These are phyloP conservation scores for Drosophila simulans DNA, from an alignment of 1,140 invertebrate genomes.

Conservation along the genomic window DNA sequence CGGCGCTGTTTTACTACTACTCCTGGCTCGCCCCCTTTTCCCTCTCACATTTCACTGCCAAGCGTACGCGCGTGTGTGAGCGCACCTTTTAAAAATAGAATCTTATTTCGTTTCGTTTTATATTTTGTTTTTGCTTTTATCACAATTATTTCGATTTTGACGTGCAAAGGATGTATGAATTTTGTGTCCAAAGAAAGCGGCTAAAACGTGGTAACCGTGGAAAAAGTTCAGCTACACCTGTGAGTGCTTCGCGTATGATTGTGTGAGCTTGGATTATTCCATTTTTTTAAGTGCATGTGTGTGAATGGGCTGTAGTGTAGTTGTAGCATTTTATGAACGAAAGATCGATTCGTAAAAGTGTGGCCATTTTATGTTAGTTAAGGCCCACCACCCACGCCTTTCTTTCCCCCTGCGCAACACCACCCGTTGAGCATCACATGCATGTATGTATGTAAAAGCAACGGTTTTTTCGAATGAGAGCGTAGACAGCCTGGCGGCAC, in stretches of 20 bases:
- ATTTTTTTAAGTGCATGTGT: constrained; percentile 35
- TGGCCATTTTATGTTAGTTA: constrained; percentile 45
- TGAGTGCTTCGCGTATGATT: constrained; percentile 13
- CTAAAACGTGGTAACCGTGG: constrained; percentile 44
- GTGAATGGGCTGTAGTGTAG: constrained; percentile 55
- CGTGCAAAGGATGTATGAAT: constrained; percentile 35
- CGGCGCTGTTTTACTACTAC: constrained; percentile 62
- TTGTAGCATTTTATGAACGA: constrained; percentile 61
- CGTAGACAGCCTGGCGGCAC: constrained; percentile 72
- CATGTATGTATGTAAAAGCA: constrained; percentile 24
- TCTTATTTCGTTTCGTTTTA: constrained; percentile 60
- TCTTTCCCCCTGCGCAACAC: too few relatives aligned
- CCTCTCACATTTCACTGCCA: constrained; percentile 50
- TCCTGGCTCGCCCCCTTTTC: constrained; percentile 8
- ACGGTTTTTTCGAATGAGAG: constrained; percentile 56
- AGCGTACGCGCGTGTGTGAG: constrained; percentile 47
- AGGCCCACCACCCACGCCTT: constrained; percentile 14
- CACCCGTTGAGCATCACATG: not conserved
- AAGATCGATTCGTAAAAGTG: constrained; percentile 53
- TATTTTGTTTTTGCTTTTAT: constrained; percentile 73
- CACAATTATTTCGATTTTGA: constrained; percentile 77
- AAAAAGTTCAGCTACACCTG: constrained; percentile 29
- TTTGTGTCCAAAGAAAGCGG: constrained; percentile 36
- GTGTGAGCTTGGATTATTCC: constrained; percentile 62
- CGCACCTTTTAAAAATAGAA: constrained; percentile 79